Conservation (phyloP, 2,888 invertebrate species). For the Pseudoips prasinana region DNA sequence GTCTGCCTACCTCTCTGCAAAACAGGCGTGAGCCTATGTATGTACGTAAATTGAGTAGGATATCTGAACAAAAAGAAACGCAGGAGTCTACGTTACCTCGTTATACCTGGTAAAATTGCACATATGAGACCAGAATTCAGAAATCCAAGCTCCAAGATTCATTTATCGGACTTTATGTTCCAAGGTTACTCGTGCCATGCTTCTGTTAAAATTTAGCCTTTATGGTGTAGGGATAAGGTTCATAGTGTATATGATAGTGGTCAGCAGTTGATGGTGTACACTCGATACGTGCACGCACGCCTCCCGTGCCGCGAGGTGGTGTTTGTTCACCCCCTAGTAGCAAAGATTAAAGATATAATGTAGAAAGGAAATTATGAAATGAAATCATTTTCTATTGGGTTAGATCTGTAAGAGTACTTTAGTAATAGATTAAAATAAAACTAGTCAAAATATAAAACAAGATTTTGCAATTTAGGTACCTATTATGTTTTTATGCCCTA, state of each 20-base stretch:
- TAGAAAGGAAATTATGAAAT: slow-evolving; percentile 8
- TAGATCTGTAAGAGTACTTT: no score
- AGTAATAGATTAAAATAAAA: no score
- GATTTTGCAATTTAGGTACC: no score
- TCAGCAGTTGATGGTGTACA: slow-evolving; percentile 34
- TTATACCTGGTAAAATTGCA: no score
- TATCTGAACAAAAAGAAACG: no score
- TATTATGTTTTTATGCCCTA: no score
- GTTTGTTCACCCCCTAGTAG: slow-evolving; percentile 58
- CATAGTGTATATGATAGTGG: slow-evolving; percentile 7
- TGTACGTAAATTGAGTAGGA: no score
- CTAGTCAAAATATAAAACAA: no score
- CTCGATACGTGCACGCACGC: slow-evolving; percentile 62
- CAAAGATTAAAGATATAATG: slow-evolving; percentile 39
- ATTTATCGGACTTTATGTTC: slow-evolving; percentile 43
- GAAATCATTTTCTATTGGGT: no score
- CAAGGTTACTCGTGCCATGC: slow-evolving; percentile 11
- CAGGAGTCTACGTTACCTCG: no score
- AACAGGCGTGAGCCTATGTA: no score
- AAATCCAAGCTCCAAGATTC: slow-evolving; percentile 53
- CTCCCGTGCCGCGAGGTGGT: slow-evolving; percentile 59
- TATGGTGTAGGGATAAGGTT: slow-evolving; percentile 21
- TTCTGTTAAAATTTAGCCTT: slow-evolving; percentile 19
- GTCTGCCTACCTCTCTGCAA: no score
- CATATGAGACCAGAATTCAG: slow-evolving; percentile 45